phyloP scores from a whole-genome alignment of 2,888 invertebrate species.

The Enoplolaimus lenunculus region DNA sequence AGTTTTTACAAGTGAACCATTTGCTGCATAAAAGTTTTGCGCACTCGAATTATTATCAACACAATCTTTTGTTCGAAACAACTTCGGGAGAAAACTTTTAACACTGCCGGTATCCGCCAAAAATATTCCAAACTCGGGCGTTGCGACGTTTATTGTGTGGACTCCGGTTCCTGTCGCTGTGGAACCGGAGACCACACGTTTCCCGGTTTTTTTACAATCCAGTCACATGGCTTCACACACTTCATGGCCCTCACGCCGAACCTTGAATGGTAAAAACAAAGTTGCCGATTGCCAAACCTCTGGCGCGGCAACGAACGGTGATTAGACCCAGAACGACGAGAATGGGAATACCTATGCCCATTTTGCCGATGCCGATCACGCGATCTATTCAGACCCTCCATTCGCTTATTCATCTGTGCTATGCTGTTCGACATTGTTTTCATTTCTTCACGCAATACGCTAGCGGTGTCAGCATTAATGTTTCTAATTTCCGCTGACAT shows the following conservation, averaged over 20 bases:
- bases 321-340: neutral
- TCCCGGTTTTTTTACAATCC: neutral
- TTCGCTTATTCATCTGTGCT: neutral
- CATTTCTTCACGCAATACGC: neutral
- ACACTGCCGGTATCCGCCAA: neutral
- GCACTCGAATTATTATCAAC: neutral
- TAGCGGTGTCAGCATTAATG: neutral
- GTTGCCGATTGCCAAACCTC: neutral
- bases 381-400: neutral
- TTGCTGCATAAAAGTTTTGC: neutral
- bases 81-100: neutral
- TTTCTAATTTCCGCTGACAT: neutral
- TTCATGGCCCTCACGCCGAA: neutral
- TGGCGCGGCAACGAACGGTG: neutral
- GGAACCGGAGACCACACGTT: neutral
- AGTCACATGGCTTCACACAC: neutral
- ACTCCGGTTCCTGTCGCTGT: neutral
- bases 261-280: neutral
- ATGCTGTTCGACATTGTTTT: neutral
- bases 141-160: neutral
- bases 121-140: neutral
- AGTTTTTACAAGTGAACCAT: neutral
- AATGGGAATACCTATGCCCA: neutral
- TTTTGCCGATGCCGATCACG: neutral
- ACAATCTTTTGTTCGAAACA: neutral